Evolutionary conservation across 1,140 invertebrate genomes (phyloP), one percentile per base, ranked within the genome.

Genomic region (Neuroterus valhalla): DNA sequence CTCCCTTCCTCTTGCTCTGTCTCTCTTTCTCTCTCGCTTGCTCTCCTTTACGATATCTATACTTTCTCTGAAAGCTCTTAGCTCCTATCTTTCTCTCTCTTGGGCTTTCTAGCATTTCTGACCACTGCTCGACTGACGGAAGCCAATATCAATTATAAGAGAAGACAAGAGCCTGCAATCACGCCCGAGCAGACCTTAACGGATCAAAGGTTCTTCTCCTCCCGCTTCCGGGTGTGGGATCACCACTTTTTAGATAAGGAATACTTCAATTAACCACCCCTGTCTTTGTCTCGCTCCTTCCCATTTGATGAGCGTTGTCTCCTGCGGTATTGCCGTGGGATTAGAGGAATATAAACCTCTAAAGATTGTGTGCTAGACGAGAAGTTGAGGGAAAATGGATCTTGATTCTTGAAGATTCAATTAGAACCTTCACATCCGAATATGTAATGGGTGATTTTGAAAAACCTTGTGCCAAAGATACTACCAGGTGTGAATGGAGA

Each of bases 111-210:
- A 73, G 68, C 66, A 71, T 68, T 70, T 73, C 45, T 66, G 66
- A 68, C 45, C 19, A 66, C 38, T 68, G 38, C 42, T 66, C 71
- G 31, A 70, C 80, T 71, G 81, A 78, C 76, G 71, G 71, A 78
- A 89, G 84, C 87, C 88, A 89, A 89, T 90, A 90, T 90, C 89
- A 90, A 90, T 90, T 90, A 90, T 90, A 90, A 89, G 88, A 86
- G 85, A 89, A 89, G 89, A 90, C 88, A 89, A 88, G 83, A 88
- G 84, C 81, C 68, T 78, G 84, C 86, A 89, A 89, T 89, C 88
- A 88, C 87, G 79, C 70, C 76, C 82, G 76, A 78, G 73, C 88
- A 88, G 86, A 86, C 87, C 85, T 87, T 88, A 83, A 83, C 84
- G 89, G 88, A 90, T 90, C 88, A 89, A 86, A 89, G 86, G 79